Evolutionary conservation across 2,113 vertebrate species (phyloP).

Genomic region (Damaliscus lunatus): DNA sequence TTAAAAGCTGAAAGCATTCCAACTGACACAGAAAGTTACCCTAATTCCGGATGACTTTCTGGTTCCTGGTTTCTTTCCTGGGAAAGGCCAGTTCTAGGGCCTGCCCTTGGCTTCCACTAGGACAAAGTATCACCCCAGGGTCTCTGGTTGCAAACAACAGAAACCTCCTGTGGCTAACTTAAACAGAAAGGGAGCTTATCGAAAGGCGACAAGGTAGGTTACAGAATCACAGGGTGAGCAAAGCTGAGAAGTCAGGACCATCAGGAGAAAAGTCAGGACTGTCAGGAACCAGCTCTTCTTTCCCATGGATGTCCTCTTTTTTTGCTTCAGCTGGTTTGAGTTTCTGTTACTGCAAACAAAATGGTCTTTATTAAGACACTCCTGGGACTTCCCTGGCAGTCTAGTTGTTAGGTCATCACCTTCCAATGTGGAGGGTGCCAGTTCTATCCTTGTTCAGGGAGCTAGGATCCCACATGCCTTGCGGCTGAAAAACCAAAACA

Average conservation of each 20-base stretch:
- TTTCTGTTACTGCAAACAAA: not conserved
- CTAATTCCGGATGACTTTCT: not conserved
- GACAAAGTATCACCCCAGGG: not conserved
- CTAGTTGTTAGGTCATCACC: not conserved
- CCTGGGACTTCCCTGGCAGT: not conserved
- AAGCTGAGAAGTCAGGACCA: not conserved
- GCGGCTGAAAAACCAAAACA: not conserved
- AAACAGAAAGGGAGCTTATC: not conserved
- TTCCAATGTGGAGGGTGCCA: not conserved
- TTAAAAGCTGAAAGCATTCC: not conserved
- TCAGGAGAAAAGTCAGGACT: not conserved
- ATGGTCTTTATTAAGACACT: not conserved
- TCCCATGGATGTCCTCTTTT: not conserved
- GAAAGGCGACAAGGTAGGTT: not conserved
- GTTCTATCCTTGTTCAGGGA: not conserved
- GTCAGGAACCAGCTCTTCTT: not conserved
- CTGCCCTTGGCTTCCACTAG: not conserved
- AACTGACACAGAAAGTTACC: not conserved
- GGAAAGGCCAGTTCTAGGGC: not conserved
- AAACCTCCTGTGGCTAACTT: not conserved
- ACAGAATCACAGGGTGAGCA: not conserved
- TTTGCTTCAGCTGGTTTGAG: not conserved
- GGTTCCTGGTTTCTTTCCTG: not conserved
- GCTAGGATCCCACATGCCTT: not conserved
- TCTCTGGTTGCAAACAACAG: not conserved